Evolutionary conservation across 2,113 vertebrate genomes (phyloP).

Genomic region (Jacana jacana): DNA sequence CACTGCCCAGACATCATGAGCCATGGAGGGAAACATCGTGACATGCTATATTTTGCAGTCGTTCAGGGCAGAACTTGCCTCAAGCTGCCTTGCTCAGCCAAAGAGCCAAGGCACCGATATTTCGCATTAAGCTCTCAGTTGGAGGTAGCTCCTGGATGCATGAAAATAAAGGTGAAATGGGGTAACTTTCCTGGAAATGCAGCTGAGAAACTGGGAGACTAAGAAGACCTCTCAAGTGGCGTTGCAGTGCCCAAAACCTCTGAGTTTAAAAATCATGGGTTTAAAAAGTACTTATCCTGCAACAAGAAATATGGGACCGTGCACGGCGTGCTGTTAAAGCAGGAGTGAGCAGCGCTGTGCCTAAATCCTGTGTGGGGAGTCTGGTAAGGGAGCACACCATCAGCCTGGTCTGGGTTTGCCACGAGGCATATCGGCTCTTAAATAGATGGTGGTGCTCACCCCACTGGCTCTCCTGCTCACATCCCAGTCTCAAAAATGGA

Average conservation of each 20-base stretch:
- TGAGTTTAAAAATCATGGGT: fast-evolving
- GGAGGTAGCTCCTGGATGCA: background rate
- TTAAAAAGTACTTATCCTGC: background rate
- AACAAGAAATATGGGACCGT: background rate
- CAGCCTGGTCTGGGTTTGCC: background rate
- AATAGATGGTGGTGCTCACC: background rate
- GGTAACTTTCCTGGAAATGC: background rate
- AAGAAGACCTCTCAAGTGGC: fast-evolving
- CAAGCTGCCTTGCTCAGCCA: background rate
- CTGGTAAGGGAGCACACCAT: background rate
- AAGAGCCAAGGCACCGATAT: fast-evolving
- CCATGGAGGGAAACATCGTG: fast-evolving
- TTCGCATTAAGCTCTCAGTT: background rate
- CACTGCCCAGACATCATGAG: fast-evolving
- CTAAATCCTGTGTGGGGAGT: background rate
- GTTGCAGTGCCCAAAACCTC: background rate
- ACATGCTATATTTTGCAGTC: background rate
- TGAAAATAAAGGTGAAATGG: background rate
- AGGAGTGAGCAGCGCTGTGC: background rate
- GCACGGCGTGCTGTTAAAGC: background rate
- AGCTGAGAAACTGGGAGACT: fast-evolving
- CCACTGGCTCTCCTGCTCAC: no score
- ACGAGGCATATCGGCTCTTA: background rate
- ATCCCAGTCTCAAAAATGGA: background rate
- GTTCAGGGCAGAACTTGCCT: background rate